phyloP scores from a whole-genome alignment of 2,113 vertebrate genomes.

The Maccullochella peelii region DNA sequence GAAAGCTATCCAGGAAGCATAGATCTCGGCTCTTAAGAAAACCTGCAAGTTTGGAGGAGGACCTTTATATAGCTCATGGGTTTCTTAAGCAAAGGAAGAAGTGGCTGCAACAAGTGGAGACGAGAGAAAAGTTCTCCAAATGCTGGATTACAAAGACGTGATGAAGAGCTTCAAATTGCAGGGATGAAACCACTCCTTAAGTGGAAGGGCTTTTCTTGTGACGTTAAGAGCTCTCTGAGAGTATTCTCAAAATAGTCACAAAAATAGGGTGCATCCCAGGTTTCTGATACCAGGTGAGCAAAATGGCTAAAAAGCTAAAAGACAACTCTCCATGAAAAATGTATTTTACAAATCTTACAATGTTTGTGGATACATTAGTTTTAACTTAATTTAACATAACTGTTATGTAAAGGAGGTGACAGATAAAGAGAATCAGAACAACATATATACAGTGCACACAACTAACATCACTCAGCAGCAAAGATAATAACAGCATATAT shows the following conservation, averaged over 20 bases:
- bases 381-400: not conserved
- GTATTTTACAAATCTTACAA: not conserved
- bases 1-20: not conserved
- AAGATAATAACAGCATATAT: not conserved
- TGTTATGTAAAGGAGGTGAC: no score
- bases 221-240: conserved; percentile 13
- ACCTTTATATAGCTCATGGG: not conserved
- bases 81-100: not conserved
- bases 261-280: conserved; percentile 8
- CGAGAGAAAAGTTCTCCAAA: not conserved
- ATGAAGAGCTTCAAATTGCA: conserved; percentile 7
- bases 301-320: not conserved
- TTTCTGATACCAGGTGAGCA: not conserved
- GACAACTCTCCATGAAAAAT: not conserved
- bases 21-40: not conserved
- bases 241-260: conserved; percentile 45
- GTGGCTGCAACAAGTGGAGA: not conserved
- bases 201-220: conserved; percentile 2
- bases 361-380: no score
- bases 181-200: not conserved
- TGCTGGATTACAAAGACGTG: not conserved
- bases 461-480: not conserved
- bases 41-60: not conserved
- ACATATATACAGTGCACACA: not conserved
- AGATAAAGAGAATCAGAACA: not conserved